Conservation (phyloP, 2,797 vertebrate genomes). For the Enteromius fasciolatus region DNA sequence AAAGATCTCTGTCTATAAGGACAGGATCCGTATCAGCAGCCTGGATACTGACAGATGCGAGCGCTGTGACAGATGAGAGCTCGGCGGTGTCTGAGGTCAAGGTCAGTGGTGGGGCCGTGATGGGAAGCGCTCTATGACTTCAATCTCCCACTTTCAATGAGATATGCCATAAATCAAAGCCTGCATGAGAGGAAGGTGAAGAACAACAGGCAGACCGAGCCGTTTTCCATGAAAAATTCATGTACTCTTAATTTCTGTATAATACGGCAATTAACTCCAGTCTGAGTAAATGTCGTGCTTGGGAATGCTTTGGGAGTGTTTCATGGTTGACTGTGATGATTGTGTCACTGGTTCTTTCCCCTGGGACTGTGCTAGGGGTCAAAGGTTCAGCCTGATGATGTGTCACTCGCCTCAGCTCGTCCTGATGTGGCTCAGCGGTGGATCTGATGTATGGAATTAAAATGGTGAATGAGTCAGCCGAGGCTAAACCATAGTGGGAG, state of each 20-base stretch:
- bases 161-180: slow-evolving; percentile 51
- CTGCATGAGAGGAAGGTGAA: slow-evolving; percentile 2
- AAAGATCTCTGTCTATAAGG: slow-evolving; percentile 39
- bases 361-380: slow-evolving; percentile 2
- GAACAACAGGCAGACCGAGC: neutral
- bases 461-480: slow-evolving; percentile 43
- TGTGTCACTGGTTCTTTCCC: slow-evolving; percentile 21
- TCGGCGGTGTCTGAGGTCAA: slow-evolving; percentile 52
- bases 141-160: slow-evolving; percentile 47
- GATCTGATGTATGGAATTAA: slow-evolving; percentile 38
- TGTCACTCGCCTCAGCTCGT: slow-evolving; percentile 27
- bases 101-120: slow-evolving; percentile 54
- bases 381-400: slow-evolving; percentile 26
- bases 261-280: slow-evolving; percentile 23
- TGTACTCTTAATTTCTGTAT: slow-evolving; percentile 3
- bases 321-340: slow-evolving; percentile 26
- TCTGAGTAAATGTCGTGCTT: neutral
- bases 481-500: slow-evolving; percentile 14
- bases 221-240: neutral
- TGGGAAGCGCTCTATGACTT: slow-evolving; percentile 38
- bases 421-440: slow-evolving; percentile 6
- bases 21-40: slow-evolving; percentile 31
- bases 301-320: neutral
- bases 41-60: slow-evolving; percentile 45
- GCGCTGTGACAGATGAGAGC: slow-evolving; percentile 54